phyloP scores from a whole-genome alignment of 2,888 invertebrate species.

The Tromatobia lineatoria region DNA sequence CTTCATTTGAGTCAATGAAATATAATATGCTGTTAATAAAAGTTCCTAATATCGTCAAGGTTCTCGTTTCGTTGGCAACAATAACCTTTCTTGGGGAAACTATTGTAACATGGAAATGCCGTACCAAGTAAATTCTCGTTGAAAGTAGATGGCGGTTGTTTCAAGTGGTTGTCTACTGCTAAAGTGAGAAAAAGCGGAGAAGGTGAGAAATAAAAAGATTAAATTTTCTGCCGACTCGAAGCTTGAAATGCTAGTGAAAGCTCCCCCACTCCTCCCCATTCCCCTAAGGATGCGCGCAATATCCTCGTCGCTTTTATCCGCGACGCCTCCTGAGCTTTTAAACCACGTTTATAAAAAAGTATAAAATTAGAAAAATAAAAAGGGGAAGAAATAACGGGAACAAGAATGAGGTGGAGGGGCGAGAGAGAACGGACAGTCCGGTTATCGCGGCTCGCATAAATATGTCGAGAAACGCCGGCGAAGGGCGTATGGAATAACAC shows the following conservation, averaged over 20 bases:
- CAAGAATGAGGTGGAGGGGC: conserved; percentile 38
- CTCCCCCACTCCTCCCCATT: neutral
- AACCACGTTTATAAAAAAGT: conserved; percentile 75
- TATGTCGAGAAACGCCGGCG: conserved; percentile 72
- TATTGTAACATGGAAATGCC: conserved; percentile 43
- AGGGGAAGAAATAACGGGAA: conserved; percentile 34
- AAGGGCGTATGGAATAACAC: conserved; percentile 28
- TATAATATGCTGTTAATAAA: conserved; percentile 24
- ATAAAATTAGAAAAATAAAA: conserved; percentile 38
- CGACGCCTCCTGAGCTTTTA: conserved; percentile 75
- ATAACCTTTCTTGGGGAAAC: neutral
- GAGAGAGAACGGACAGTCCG: conserved; percentile 72
- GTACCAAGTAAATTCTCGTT: conserved; percentile 37
- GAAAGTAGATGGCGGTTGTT: conserved; percentile 41
- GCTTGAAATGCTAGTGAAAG: conserved; percentile 10
- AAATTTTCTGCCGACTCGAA: conserved; percentile 36
- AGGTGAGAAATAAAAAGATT: conserved; percentile 32
- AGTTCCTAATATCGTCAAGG: neutral
- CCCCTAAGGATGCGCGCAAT: conserved; percentile 31
- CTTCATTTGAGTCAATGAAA: conserved; percentile 3
- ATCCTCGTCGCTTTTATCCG: conserved; percentile 52
- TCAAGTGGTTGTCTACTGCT: conserved; percentile 39
- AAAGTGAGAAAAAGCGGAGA: conserved; percentile 26
- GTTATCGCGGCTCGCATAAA: conserved; percentile 80
- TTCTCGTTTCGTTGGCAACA: neutral